Evolutionary conservation across 2,113 vertebrate genomes (phyloP).

Genomic region (Cynoglossus semilaevis): DNA sequence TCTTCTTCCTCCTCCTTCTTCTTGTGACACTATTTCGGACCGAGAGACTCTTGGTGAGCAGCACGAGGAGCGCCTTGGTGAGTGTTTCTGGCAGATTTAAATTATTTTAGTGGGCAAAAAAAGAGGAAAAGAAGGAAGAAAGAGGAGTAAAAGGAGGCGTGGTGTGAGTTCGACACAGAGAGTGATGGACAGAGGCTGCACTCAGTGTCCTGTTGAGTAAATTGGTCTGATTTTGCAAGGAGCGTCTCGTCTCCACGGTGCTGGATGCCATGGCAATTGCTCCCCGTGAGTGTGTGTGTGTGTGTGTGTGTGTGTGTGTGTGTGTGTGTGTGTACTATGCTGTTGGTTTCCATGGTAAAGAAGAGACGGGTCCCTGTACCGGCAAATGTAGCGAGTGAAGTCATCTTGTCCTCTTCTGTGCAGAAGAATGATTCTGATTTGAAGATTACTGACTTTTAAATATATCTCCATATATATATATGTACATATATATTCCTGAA

Average conservation of each 20-base stretch:
- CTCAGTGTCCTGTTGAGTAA: slow-evolving; percentile 57
- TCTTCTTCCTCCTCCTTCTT: slow-evolving; percentile 46
- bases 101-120: neutral
- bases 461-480: too few relatives aligned
- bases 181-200: slow-evolving; percentile 47
- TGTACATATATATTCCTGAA: too few relatives aligned
- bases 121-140: neutral
- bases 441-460: too few relatives aligned
- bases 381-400: slow-evolving; percentile 25
- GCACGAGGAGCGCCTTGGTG: slow-evolving; percentile 34
- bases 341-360: slow-evolving; percentile 78
- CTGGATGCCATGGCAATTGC: slow-evolving; percentile 72
- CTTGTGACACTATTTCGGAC: slow-evolving; percentile 54
- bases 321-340: slow-evolving; percentile 61
- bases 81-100: slow-evolving; percentile 34
- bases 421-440: too few relatives aligned
- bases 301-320: slow-evolving; percentile 9
- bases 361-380: slow-evolving; percentile 60
- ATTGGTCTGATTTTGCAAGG: slow-evolving; percentile 48
- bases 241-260: slow-evolving; percentile 53
- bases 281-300: slow-evolving; percentile 16
- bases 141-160: slow-evolving; percentile 9
- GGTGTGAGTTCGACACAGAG: slow-evolving; percentile 13
- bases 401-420: slow-evolving; percentile 18
- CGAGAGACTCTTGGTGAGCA: slow-evolving; percentile 34